Percentiles rank a stretch among this genome's conserved stretches.
Conservation (phyloP, 2,113 vertebrate species). For the Chaetops frenatus region DNA sequence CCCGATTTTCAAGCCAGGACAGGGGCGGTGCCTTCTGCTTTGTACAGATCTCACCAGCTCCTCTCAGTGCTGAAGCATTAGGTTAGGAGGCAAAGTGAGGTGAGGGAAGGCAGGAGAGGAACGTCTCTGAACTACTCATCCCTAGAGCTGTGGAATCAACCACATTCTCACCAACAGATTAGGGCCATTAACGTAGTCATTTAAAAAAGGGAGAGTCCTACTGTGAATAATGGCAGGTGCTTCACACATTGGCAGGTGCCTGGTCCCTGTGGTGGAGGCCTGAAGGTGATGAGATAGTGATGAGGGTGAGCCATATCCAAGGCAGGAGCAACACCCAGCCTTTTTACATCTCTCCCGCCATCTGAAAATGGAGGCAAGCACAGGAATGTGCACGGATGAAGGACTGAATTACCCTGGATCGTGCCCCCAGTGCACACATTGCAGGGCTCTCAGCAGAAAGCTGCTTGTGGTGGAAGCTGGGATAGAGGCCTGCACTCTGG, state of each 20-base stretch:
- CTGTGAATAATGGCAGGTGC: not conserved
- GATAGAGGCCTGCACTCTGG: not conserved
- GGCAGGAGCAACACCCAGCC: not conserved
- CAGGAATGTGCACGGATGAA: rapidly evolving
- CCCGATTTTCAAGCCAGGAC: not conserved
- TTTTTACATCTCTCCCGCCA: not conserved
- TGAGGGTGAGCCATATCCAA: not conserved
- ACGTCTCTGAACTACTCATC: not conserved
- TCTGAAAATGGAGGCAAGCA: not conserved
- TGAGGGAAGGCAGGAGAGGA: not conserved
- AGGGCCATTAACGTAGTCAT: not conserved
- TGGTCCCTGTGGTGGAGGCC: not conserved
- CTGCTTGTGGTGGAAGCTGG: not conserved
- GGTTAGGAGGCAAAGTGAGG: not conserved
- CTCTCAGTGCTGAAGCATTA: not conserved
- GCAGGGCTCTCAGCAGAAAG: not conserved
- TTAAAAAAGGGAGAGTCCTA: slow-evolving; percentile 22
- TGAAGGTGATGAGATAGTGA: not conserved
- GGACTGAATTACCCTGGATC: not conserved
- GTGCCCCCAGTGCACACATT: rapidly evolving
- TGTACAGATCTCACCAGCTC: not conserved
- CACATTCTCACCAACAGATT: not conserved
- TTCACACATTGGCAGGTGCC: not conserved
- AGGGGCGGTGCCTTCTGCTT: not conserved
- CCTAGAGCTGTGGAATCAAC: not conserved